phyloP scores from a whole-genome alignment of 2,888 invertebrate species.

The Leptinotarsa peninsularis region DNA sequence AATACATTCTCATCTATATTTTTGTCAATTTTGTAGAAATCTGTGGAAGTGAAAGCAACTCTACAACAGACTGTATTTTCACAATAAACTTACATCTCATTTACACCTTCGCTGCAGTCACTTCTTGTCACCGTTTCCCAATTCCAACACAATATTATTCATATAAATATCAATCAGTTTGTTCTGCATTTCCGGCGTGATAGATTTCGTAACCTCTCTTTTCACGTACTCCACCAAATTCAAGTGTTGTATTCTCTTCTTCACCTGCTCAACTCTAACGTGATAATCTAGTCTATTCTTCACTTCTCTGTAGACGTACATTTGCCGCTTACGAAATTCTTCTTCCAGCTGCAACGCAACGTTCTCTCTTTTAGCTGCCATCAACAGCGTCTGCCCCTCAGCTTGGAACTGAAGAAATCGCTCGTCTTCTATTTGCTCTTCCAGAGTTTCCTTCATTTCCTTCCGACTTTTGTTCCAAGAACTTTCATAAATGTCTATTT shows the following conservation, averaged over 20 bases:
- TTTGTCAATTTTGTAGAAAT: not conserved
- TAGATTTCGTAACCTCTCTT: slow-evolving; percentile 50
- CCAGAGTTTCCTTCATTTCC: slow-evolving; percentile 66
- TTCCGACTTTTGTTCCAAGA: slow-evolving; percentile 48
- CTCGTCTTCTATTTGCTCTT: slow-evolving; percentile 73
- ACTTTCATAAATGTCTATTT: slow-evolving; percentile 75
- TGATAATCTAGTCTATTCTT: slow-evolving; percentile 92
- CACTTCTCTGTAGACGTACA: slow-evolving; percentile 73
- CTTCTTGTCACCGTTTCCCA: slow-evolving; percentile 37
- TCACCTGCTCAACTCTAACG: slow-evolving; percentile 82
- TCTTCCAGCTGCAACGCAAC: slow-evolving; percentile 93
- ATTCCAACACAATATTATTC: slow-evolving; percentile 45
- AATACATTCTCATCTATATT: not conserved
- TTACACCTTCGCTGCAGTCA: not conserved
- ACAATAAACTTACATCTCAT: not conserved
- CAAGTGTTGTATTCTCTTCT: slow-evolving; percentile 86
- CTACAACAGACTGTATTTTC: not conserved
- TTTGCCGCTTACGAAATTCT: slow-evolving; percentile 79
- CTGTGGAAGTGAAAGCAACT: not conserved
- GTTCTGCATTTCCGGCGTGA: slow-evolving; percentile 54
- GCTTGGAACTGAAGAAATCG: slow-evolving; percentile 78
- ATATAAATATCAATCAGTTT: slow-evolving; percentile 49
- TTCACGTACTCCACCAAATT: slow-evolving; percentile 93
- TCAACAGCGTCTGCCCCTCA: slow-evolving; percentile 68
- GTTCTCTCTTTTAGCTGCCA: slow-evolving; percentile 91